A percentile compares a stretch with the other conserved stretches of the same genome.
Conservation (phyloP, 2,888 invertebrate genomes). For the Toxonevra muliebris region DNA sequence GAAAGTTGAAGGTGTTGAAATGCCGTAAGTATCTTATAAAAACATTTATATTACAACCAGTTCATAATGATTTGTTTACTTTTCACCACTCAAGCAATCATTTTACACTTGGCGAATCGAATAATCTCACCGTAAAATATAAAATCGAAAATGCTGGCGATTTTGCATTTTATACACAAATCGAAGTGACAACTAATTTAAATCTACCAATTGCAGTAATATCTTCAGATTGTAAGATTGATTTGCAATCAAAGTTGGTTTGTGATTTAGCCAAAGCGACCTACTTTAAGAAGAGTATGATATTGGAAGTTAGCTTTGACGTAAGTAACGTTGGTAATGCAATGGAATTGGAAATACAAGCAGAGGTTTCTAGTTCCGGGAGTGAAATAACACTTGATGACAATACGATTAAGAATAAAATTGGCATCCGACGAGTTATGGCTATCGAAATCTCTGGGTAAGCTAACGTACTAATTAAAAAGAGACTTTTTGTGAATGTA, state of each 20-base stretch:
- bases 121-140: slow-evolving; percentile 35
- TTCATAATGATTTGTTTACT: neutral
- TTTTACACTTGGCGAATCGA: slow-evolving; percentile 4
- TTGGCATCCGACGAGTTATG: neutral
- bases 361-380: slow-evolving; percentile 20
- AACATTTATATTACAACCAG: too few relatives aligned
- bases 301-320: slow-evolving; percentile 14
- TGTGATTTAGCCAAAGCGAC: slow-evolving; percentile 39
- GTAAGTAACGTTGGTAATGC: slow-evolving; percentile 10
- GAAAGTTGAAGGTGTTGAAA: neutral
- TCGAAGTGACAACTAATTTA: slow-evolving; percentile 56
- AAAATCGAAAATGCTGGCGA: slow-evolving; percentile 58
- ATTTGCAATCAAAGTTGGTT: slow-evolving; percentile 25
- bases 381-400: neutral
- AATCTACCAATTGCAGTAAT: slow-evolving; percentile 40
- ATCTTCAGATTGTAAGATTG: slow-evolving; percentile 41
- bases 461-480: neutral
- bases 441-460: slow-evolving; percentile 18
- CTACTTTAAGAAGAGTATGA: slow-evolving; percentile 27
- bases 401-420: slow-evolving; percentile 16
- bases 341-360: slow-evolving; percentile 15
- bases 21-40: slow-evolving; percentile 22
- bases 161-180: slow-evolving; percentile 59
- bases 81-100: neutral
- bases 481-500: neutral